phyloP scores from a whole-genome alignment of 2,888 invertebrate genomes.

The Drosophila diplacantha region DNA sequence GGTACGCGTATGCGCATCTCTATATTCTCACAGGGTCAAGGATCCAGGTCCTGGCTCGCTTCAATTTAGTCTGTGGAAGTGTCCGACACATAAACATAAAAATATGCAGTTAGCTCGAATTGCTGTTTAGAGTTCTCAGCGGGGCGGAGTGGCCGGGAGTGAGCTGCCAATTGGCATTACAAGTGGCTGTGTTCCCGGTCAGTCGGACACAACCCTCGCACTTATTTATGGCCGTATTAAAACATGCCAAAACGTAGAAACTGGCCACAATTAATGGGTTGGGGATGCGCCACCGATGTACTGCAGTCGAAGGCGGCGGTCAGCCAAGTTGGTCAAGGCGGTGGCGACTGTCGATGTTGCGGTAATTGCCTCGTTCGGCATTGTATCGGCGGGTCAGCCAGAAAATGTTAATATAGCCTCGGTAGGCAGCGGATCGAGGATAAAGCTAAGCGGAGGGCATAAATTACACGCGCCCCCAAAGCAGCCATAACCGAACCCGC shows the following conservation, averaged over 20 bases:
- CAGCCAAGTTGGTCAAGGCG: constrained; percentile 54
- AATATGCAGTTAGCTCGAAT: constrained; percentile 58
- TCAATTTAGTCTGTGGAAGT: constrained; percentile 9
- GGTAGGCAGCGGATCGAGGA: constrained; percentile 7
- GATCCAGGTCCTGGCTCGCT: constrained; percentile 27
- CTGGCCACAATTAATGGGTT: constrained; percentile 45
- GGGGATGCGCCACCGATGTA: constrained; percentile 13
- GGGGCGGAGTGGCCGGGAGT: constrained; percentile 3
- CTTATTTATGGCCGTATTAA: constrained; percentile 65
- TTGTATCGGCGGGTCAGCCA: constrained; percentile 15
- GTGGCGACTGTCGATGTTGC: constrained; percentile 54
- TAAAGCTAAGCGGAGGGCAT: constrained; percentile 40
- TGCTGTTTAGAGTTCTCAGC: constrained; percentile 26
- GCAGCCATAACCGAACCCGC: constrained; percentile 20
- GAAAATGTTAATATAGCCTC: constrained; percentile 49
- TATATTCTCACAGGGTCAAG: constrained; percentile 43
- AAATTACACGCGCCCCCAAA: constrained; percentile 47
- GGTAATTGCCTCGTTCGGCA: constrained; percentile 57
- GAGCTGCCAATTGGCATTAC: constrained; percentile 53
- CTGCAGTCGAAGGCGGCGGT: constrained; percentile 22
- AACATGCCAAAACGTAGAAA: constrained; percentile 50
- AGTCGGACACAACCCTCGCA: constrained; percentile 40
- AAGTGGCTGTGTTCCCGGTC: constrained; percentile 51
- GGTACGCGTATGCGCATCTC: constrained; percentile 7
- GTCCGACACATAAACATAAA: constrained; percentile 60